Conservation (phyloP, 1,140 invertebrate genomes). For the Hermatobates lingyangjiaoensis region DNA sequence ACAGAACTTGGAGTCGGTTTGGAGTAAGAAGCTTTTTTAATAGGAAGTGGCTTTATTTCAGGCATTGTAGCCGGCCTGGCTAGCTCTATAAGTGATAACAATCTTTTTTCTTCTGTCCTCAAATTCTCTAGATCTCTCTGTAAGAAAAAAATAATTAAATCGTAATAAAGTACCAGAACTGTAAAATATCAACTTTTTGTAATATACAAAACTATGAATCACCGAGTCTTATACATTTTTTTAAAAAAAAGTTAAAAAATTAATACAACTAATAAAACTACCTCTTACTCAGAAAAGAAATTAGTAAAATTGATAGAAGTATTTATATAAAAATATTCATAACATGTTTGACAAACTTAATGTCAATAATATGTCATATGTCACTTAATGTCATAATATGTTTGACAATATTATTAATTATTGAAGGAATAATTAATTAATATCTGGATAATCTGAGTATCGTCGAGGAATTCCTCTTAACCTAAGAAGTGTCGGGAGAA, state of each 20-base stretch:
- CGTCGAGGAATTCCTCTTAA: too few species aligned
- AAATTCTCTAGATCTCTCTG: slow-evolving; percentile 30
- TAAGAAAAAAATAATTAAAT: slow-evolving; percentile 4
- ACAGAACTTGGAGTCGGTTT: too few species aligned
- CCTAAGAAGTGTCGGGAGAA: too few species aligned
- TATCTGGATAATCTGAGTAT: too few species aligned
- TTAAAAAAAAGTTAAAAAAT: background rate
- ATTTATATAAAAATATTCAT: background rate
- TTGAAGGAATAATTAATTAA: too few species aligned
- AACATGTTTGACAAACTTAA: too few species aligned
- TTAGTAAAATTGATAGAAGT: background rate
- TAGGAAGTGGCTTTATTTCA: slow-evolving; percentile 20
- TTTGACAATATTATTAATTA: too few species aligned
- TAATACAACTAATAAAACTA: background rate
- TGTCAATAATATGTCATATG: too few species aligned
- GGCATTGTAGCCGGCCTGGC: slow-evolving; percentile 52
- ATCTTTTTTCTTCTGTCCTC: slow-evolving; percentile 42
- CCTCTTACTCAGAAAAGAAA: too few species aligned
- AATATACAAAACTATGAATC: background rate
- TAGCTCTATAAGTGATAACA: slow-evolving; percentile 53
- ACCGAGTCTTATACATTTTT: background rate
- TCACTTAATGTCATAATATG: too few species aligned
- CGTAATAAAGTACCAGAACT: background rate
- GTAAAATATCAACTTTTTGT: background rate
- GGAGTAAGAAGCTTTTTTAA: background rate